Percentiles rank a stretch among this genome's conserved stretches.
Evolutionary conservation across 2,113 vertebrate genomes (phyloP).

Genomic region (Sialia sialis): DNA sequence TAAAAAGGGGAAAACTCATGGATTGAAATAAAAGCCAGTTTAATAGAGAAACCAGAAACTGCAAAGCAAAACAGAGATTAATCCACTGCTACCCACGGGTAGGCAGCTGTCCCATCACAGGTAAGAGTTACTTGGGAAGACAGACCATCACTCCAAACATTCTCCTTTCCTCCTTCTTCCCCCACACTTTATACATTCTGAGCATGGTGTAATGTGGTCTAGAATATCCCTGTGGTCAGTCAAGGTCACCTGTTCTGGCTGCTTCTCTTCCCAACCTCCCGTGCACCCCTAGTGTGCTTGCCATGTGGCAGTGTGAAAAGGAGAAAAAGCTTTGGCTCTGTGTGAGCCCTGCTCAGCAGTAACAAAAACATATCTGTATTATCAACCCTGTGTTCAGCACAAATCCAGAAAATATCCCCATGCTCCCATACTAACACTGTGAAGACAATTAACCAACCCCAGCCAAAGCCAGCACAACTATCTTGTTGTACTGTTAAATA

Average conservation of each 20-base stretch:
- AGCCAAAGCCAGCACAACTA: background rate
- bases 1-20: background rate
- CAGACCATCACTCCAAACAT: background rate
- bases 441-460: background rate
- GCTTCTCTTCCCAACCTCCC: fast-evolving
- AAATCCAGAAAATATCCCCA: background rate
- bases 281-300: fast-evolving
- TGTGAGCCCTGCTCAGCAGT: background rate
- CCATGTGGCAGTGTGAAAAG: background rate
- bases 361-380: background rate
- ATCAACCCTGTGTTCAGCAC: background rate
- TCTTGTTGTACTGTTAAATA: background rate
- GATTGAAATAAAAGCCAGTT: background rate
- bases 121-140: background rate
- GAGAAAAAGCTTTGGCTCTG: background rate
- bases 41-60: background rate
- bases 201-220: background rate
- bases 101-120: background rate
- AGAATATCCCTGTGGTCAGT: background rate
- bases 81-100: background rate
- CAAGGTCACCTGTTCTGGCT: background rate
- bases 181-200: background rate
- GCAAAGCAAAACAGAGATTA: background rate
- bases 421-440: background rate
- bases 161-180: background rate